These are phyloP conservation scores for Anoura caudifer DNA, from an alignment of 2,113 vertebrate species.

Conservation along the genomic window DNA sequence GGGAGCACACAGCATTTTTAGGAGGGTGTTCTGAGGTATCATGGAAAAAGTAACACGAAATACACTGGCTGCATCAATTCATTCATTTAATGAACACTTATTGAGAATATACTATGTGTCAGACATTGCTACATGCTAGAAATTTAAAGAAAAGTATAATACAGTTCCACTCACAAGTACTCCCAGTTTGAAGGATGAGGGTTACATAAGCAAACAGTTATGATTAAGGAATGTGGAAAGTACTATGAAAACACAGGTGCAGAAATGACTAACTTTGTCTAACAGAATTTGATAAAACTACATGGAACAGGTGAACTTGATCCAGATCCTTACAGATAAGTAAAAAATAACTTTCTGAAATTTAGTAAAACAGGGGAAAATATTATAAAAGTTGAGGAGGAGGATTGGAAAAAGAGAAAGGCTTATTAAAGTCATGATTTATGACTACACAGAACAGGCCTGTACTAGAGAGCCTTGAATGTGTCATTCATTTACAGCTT, in stretches of 20 bases:
- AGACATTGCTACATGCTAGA: not conserved
- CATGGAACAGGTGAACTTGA: not conserved
- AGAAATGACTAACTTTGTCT: slow-evolving; percentile 17
- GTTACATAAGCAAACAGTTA: slow-evolving; percentile 9
- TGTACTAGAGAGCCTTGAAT: not conserved
- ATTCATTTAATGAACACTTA: not conserved
- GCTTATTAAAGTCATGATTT: not conserved
- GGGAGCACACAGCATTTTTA: not conserved
- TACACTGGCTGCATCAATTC: not conserved
- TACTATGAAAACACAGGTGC: slow-evolving; percentile 33
- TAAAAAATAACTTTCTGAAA: not conserved
- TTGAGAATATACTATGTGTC: not conserved
- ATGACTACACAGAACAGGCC: not conserved
- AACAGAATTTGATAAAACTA: slow-evolving; percentile 46
- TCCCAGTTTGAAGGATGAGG: not conserved
- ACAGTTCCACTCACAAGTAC: not conserved
- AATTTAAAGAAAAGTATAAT: not conserved
- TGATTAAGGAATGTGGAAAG: slow-evolving; percentile 38
- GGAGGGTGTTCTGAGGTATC: not conserved
- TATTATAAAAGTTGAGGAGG: not conserved
- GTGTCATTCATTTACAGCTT: not conserved
- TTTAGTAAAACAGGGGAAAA: not conserved
- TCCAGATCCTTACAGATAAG: not conserved
- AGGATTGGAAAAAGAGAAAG: not conserved
- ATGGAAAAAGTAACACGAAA: not conserved